These are phyloP conservation scores for Heliothis virescens DNA, from an alignment of 1,140 invertebrate species.

Conservation along the genomic window DNA sequence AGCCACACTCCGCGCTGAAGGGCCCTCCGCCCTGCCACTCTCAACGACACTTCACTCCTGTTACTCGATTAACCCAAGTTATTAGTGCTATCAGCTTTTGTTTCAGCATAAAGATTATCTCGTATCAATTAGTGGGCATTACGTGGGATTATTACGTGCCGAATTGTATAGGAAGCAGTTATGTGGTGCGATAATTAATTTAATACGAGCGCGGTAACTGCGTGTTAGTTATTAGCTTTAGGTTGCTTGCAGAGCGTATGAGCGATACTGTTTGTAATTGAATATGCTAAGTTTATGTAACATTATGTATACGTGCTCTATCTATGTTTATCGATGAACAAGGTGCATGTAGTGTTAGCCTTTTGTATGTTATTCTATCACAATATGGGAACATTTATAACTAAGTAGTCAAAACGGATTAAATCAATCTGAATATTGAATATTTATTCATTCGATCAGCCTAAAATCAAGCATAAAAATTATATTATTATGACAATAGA, in stretches of 20 bases:
- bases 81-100: constrained; percentile 41
- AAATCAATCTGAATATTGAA: too few species aligned
- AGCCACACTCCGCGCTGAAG: constrained; percentile 55
- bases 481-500: too few species aligned
- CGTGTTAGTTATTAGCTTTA: constrained; percentile 31
- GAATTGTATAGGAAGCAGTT: constrained; percentile 20
- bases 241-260: constrained; percentile 9
- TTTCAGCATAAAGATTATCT: constrained; percentile 35
- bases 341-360: neutral
- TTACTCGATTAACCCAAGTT: constrained; percentile 55
- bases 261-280: constrained; percentile 13
- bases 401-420: too few species aligned
- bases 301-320: constrained; percentile 9
- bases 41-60: constrained; percentile 49
- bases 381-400: too few species aligned
- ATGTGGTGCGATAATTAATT: constrained; percentile 30
- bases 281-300: constrained; percentile 1
- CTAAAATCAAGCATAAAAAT: too few species aligned
- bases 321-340: neutral
- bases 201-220: constrained; percentile 17
- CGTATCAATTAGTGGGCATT: constrained; percentile 38
- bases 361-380: too few species aligned
- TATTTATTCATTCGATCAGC: too few species aligned
- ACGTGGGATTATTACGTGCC: constrained; percentile 36
- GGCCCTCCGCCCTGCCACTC: constrained; percentile 35